Evolutionary conservation across 2,888 invertebrate species (phyloP).

Genomic region (Achlya flavicornis): DNA sequence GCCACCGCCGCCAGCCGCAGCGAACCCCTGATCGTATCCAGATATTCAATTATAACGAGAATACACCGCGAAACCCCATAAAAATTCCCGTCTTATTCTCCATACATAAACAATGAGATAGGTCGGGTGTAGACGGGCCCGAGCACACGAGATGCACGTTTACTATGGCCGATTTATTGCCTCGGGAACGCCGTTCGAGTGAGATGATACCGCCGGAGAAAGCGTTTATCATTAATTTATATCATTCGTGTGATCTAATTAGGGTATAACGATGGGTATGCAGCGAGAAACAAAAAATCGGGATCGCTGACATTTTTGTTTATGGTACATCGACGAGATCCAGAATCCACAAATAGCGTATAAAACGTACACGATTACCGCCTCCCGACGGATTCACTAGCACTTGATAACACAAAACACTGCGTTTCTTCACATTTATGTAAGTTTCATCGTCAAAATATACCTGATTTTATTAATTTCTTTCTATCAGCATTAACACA

Average conservation of each 20-base stretch:
- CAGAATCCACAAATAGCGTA: conserved; percentile 83
- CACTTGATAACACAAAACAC: conserved; percentile 81
- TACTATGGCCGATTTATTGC: conserved; percentile 79
- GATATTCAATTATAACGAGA: conserved; percentile 68
- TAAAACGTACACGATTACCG: conserved; percentile 82
- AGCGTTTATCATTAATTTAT: conserved; percentile 77
- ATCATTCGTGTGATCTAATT: conserved; percentile 82
- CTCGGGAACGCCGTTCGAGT: conserved; percentile 58
- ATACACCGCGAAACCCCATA: conserved; percentile 68
- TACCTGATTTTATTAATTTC: conserved; percentile 79
- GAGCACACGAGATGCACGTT: conserved; percentile 80
- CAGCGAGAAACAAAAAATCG: conserved; percentile 83
- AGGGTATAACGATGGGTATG: conserved; percentile 78
- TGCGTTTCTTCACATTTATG: conserved; percentile 79
- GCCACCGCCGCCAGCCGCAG: conserved; percentile 46
- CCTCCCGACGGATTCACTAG: conserved; percentile 81
- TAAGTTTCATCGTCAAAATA: conserved; percentile 79
- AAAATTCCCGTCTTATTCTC: conserved; percentile 80
- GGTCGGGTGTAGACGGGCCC: conserved; percentile 80
- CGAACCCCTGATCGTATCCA: conserved; percentile 52
- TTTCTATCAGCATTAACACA: conserved; percentile 83
- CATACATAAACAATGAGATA: conserved; percentile 84
- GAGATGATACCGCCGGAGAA: conserved; percentile 62
- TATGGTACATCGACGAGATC: conserved; percentile 83
- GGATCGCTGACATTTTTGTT: conserved; percentile 85